Conservation (phyloP, 2,888 invertebrate genomes). For the Spilarctia lutea region DNA sequence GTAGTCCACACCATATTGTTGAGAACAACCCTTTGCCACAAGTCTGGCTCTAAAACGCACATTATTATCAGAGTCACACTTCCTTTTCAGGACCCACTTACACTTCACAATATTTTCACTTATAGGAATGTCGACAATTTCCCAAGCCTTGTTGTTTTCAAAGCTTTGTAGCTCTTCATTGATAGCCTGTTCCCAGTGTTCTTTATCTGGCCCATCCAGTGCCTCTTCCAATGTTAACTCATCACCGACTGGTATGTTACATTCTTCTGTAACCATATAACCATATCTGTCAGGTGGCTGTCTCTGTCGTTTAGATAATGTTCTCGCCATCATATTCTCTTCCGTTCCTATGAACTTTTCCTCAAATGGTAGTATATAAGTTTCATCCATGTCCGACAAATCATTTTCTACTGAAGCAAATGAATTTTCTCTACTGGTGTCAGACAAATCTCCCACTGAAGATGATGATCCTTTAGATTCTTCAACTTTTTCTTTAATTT, state of each 20-base stretch:
- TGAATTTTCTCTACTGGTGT: too few species aligned
- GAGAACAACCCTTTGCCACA: slow-evolving; percentile 13
- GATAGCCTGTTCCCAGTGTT: slow-evolving; percentile 18
- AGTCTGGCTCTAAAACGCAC: slow-evolving; percentile 15
- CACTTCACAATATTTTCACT: slow-evolving; percentile 2
- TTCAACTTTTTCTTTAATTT: too few species aligned
- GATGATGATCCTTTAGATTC: too few species aligned
- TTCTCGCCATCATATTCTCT: too few species aligned
- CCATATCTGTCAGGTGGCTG: slow-evolving; percentile 7
- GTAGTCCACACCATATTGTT: background rate
- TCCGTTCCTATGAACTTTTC: too few species aligned
- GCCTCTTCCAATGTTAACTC: slow-evolving; percentile 11
- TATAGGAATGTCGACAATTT: slow-evolving; percentile 2
- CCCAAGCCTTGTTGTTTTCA: slow-evolving; percentile 17
- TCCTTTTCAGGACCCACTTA: slow-evolving; percentile 25
- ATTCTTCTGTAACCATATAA: background rate
- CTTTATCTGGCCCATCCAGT: slow-evolving; percentile 11
- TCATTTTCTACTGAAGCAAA: too few species aligned
- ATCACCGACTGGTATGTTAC: background rate
- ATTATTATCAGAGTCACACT: background rate
- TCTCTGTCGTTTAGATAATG: too few species aligned
- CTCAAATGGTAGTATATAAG: too few species aligned
- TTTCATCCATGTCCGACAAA: too few species aligned
- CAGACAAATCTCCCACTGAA: too few species aligned
- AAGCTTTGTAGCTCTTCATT: slow-evolving; percentile 19